Evolutionary conservation across 2,797 vertebrate species (phyloP), one percentile per base, ranked within the genome.

Genomic region (Brachymystax lenok): DNA sequence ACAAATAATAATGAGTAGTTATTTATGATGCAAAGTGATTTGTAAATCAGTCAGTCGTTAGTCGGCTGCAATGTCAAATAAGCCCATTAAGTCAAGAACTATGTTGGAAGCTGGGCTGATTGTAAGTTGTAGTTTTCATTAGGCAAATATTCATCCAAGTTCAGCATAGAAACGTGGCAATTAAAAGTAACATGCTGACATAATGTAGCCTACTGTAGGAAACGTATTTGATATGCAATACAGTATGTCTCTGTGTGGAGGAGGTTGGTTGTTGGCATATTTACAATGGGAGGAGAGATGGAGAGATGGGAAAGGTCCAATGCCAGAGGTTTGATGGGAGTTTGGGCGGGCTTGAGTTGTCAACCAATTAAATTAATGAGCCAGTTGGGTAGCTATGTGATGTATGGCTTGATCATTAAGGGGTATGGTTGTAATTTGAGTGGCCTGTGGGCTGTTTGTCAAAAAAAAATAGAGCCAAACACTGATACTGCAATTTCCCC

Each of bases 341-440:
- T 76, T 76, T 27, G 84, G 84, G 83, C 75, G 77, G 85, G 76
- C 78, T 75, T n/a, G 72, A 71, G 77, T 86, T 82, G 86, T 90
- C 88, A 90, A 88, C 86, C 87, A 88, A 89, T 94, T 92, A 88
- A 91, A 90, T 86, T 87, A 86, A 93, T 90, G 89, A 88, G 84
- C 79, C 84, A 63, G 88, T 81, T 87, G 80, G 83, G 85, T 86
- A 69, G 83, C 86, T 73, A 80, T 79, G 82, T 88, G 90, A 88
- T 46, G 80, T 84, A 83, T 85, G 66, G 80, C 83, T 78, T 80
- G 81, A 86, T 89, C 89, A 90, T 90, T 91, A 90, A 51, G 73
- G 77, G 82, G 84, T 75, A 51, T 61, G 69, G 76, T 83, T 79
- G 84, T 91, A 90, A 90, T 91, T 88, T 74, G 68, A 75, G 85